Evolutionary conservation across 2,113 vertebrate species (phyloP).

Genomic region (Lamprotornis superbus): DNA sequence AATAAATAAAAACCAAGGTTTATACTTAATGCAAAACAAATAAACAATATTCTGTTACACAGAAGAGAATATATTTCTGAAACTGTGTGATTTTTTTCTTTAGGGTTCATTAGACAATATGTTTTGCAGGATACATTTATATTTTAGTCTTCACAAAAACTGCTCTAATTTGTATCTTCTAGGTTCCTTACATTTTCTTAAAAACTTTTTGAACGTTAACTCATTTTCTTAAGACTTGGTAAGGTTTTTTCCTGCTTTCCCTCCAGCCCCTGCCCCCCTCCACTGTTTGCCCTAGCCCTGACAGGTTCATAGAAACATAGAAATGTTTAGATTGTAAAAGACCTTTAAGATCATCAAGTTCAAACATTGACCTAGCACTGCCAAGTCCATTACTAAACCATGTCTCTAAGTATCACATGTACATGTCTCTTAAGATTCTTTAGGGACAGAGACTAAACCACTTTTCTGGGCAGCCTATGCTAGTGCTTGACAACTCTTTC

Average conservation of each 20-base stretch:
- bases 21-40: background rate
- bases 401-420: background rate
- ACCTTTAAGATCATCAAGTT: background rate
- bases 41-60: background rate
- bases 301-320: background rate
- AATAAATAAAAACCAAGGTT: background rate
- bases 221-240: background rate
- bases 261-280: background rate
- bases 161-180: background rate
- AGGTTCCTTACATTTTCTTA: background rate
- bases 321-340: background rate
- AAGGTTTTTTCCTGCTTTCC: background rate
- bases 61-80: background rate
- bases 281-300: rapidly evolving
- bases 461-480: background rate
- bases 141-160: background rate
- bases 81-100: background rate
- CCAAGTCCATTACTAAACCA: background rate
- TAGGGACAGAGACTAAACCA: rapidly evolving
- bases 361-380: background rate
- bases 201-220: background rate
- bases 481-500: background rate
- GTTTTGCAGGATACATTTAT: background rate
- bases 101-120: background rate
- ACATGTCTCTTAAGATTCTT: background rate